phyloP scores from a whole-genome alignment of 2,797 vertebrate species.

The Myotis vivesi region DNA sequence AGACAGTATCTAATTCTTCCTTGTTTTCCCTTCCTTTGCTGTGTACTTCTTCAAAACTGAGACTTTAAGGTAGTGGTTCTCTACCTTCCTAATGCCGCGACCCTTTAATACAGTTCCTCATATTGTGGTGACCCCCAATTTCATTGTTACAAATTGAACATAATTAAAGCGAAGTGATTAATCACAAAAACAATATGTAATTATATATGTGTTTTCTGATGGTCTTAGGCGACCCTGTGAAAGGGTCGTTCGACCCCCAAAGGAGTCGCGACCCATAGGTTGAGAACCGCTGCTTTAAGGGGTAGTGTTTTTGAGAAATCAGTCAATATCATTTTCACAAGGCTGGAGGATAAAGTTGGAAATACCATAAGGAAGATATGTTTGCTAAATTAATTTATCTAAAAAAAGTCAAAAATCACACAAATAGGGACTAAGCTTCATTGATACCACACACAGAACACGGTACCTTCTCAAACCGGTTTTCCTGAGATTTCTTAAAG shows the following conservation, averaged over 20 bases:
- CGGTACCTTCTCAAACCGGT: slow-evolving; percentile 90
- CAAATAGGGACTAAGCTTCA: not conserved
- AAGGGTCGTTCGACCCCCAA: no score
- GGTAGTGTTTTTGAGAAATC: not conserved
- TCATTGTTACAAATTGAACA: no score
- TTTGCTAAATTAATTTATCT: not conserved
- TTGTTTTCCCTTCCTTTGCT: not conserved
- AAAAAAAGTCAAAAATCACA: not conserved
- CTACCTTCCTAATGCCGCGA: no score
- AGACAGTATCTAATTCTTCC: not conserved
- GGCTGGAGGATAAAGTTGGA: not conserved
- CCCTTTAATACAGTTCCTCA: no score
- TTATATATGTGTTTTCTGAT: no score
- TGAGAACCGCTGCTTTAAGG: no score
- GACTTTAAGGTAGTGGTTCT: not conserved
- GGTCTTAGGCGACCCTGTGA: no score
- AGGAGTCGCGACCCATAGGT: no score
- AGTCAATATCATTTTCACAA: not conserved
- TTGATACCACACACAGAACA: not conserved
- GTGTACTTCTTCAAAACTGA: not conserved
- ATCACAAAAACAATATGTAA: no score
- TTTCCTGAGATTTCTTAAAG: slow-evolving; percentile 94
- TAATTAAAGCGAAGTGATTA: no score
- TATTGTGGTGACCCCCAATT: no score
- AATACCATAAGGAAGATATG: not conserved